Base-by-base conservation (phyloP, 2,888 invertebrate genomes). In the Sminthurides aquaticus region DNA sequence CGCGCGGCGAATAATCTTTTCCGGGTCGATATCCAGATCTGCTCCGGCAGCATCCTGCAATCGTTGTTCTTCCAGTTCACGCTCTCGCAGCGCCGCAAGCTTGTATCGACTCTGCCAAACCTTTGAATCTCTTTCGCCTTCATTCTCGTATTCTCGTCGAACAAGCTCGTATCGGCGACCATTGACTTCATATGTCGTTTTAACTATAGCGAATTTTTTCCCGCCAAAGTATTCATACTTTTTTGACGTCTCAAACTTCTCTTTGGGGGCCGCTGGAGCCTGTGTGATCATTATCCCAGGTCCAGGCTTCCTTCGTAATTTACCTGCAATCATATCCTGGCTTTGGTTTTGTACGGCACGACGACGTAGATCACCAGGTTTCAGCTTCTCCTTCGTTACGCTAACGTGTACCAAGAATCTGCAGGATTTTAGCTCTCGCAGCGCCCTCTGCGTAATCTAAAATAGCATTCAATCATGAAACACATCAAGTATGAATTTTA, bases 391-490 rank as follows among this genome's bases (percentile, higher is more conserved):
- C 15, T 63, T 57, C 5, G 63, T 63, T 3, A 63, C 57, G 27
- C 29, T 57, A 2, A 63, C 63, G 20, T 63, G 49, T 3, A 63
- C 63, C 11, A 63, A 57, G 63, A 57, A 63, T 1, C 49, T 57
- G 26, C 63, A 63, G 2, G n/a, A n/a, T n/a, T 48, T 34, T 1
- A 63, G 22, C 2, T 49, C 22, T 2, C 63, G n/a, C 2, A 63
- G 57, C 0, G 57, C 63, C 1, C 28, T 3, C 3, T 57, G 15
- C 15, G 49, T 49, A 1, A 63, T 43, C 63, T 63, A 34, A 5
- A 34, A 11, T 34, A 15, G 43, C 43, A n/a, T n/a, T n/a, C n/a
- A 34, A 34, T 34, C 15, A 34, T 34, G 43, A 34, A n/a, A n/a
- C n/a, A n/a, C n/a, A n/a, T n/a, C n/a, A n/a, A n/a, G n/a, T n/a